Percentiles rank a stretch among this genome's conserved stretches.
These are phyloP conservation scores for Atherinomorus stipes DNA, from an alignment of 2,113 vertebrate species.

Conservation along the genomic window DNA sequence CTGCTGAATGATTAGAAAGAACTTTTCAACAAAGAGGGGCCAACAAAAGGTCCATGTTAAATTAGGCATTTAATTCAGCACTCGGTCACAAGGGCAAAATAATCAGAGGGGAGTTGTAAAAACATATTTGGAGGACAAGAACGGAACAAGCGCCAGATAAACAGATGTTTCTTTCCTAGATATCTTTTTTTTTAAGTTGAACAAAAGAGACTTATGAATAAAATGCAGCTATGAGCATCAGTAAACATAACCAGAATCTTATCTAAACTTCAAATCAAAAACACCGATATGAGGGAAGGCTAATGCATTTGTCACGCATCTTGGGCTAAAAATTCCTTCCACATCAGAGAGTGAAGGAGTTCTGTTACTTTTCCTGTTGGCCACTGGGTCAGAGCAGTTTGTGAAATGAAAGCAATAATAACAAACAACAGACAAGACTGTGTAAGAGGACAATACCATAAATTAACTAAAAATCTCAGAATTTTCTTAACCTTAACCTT, in stretches of 20 bases:
- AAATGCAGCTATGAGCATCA: neutral
- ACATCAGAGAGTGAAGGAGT: conserved; percentile 10
- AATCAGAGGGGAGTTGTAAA: conserved; percentile 71
- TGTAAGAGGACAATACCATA: neutral
- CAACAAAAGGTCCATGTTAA: conserved; percentile 83
- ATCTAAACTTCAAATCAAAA: neutral
- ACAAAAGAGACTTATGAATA: neutral
- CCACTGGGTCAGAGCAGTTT: neutral
- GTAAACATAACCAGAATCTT: conserved; percentile 1
- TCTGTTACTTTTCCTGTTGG: neutral
- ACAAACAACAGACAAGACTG: neutral
- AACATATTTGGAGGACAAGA: conserved; percentile 55
- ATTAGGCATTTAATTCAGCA: conserved; percentile 84
- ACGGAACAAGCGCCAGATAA: conserved; percentile 16
- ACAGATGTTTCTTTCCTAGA: conserved; percentile 25
- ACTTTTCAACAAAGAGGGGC: conserved; percentile 70
- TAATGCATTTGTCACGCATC: conserved; percentile 13
- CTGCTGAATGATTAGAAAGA: conserved; percentile 73
- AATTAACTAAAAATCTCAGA: neutral
- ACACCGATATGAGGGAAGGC: neutral
- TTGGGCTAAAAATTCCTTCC: conserved; percentile 5
- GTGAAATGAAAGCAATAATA: neutral
- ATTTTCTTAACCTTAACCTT: neutral
- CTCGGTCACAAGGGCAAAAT: conserved; percentile 80
- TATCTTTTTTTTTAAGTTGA: too few relatives aligned